Base-by-base conservation (phyloP, 2,797 vertebrate genomes). In the Microctenopoma lineatum region DNA sequence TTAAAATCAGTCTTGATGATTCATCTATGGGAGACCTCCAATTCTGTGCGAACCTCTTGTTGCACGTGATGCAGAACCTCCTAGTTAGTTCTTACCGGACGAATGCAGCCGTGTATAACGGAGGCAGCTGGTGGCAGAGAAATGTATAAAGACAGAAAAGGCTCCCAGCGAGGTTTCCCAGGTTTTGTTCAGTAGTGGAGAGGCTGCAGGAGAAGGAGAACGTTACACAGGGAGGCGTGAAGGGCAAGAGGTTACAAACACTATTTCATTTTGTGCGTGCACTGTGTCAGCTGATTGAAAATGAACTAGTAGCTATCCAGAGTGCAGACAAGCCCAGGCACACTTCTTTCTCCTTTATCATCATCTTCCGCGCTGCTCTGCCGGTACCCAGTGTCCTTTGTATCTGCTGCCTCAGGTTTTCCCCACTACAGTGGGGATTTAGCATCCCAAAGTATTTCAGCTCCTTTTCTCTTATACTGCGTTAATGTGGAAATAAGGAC, bases 331-430 rank as follows among this genome's bases (percentile, higher is more conserved):
- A 60, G 72, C 63, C 75, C 38, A 25, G 78, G 69, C 86, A 56
- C 63, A 45, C 68, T 73, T 66, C 32, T 67, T 47, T 51, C 70
- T 51, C 53, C 59, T 60, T 76, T 68, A 75, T 77, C 68, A 70
- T 73, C 75, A 65, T 42, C 64, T 55, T 77, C 68, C 34, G 65
- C 14, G 1, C 51, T 59, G 62, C 66, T 72, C 61, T 14, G 62
- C 29, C 59, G 75, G 81, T 51, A 75, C 86, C 54, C 77, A 1
- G 52, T 81, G 84, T 80, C 81, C 83, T 85, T 71, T 76, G 34
- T 47, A 73, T 75, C 73, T 89, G 88, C 89, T 87, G 86, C 76
- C 69, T 89, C 80, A 90, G 85, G 77, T 34, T 27, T 87, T 84
- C 41, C 52, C 42, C 50, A 38, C 11, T 27, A 41, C 54, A 66